These are phyloP conservation scores for Entosphenus tridentatus DNA, from an alignment of 2,113 vertebrate species.

Conservation along the genomic window DNA sequence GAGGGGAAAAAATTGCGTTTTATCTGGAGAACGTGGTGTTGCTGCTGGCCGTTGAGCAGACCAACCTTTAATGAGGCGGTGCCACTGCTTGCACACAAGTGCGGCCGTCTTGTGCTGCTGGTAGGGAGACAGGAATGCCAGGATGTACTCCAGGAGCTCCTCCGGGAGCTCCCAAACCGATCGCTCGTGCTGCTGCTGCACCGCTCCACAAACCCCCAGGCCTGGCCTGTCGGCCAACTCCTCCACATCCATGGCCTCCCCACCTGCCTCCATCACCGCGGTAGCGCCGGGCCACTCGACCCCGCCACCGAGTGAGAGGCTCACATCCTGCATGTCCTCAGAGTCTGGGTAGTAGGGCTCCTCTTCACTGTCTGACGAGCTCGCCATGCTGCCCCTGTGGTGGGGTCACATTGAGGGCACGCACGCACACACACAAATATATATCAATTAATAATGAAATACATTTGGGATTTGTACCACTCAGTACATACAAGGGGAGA, in stretches of 20 bases:
- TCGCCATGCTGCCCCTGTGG: constrained; percentile 35
- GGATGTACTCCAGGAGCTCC: constrained; percentile 83
- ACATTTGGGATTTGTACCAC: too few relatives aligned
- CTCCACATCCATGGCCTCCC: constrained; percentile 28
- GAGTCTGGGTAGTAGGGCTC: constrained; percentile 20
- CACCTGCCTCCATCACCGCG: constrained; percentile 76
- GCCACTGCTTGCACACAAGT: constrained; percentile 95
- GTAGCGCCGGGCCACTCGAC: constrained; percentile 11
- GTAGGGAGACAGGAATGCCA: constrained; percentile 88
- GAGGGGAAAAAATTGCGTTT: too few relatives aligned
- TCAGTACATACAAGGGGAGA: too few relatives aligned
- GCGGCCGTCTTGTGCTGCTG: constrained; percentile 95
- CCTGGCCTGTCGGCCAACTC: constrained; percentile 26
- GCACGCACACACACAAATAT: too few relatives aligned
- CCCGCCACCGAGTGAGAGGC: too few relatives aligned
- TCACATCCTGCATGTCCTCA: too few relatives aligned
- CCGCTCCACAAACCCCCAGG: constrained; percentile 16
- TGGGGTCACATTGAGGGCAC: too few relatives aligned
- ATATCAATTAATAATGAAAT: too few relatives aligned
- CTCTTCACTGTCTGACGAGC: constrained; percentile 61
- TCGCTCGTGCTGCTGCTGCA: constrained; percentile 18
- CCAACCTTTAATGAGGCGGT: constrained; percentile 92
- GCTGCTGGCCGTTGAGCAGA: too few relatives aligned
- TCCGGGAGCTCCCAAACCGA: constrained; percentile 75
- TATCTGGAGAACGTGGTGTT: too few relatives aligned